Percentiles rank a stretch among this genome's conserved stretches.
These are phyloP conservation scores for Narcine bancroftii DNA, from an alignment of 2,113 vertebrate species.

Conservation along the genomic window DNA sequence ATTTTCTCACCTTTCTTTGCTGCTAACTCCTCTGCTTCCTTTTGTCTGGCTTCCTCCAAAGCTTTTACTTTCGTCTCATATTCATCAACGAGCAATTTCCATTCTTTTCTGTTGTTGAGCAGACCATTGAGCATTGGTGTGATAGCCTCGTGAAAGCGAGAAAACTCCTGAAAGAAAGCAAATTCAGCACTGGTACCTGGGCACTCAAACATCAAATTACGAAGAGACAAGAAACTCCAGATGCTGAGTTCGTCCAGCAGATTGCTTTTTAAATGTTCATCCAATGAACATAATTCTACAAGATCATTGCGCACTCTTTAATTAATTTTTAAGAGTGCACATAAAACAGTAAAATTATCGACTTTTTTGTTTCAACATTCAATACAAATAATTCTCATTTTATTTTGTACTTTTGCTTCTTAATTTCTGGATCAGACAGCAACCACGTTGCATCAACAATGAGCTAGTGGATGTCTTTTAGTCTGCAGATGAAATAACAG, in stretches of 20 bases:
- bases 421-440: too few relatives aligned
- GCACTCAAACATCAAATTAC: neutral
- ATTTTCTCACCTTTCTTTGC: constrained; percentile 60
- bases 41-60: constrained; percentile 68
- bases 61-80: constrained; percentile 75
- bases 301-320: neutral
- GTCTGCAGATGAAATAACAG: too few relatives aligned
- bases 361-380: neutral
- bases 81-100: constrained; percentile 79
- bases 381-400: neutral
- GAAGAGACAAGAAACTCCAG: too few relatives aligned
- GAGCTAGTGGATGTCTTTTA: too few relatives aligned
- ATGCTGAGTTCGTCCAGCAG: too few relatives aligned
- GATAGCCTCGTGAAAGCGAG: constrained; percentile 84
- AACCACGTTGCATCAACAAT: too few relatives aligned
- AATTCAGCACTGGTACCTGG: too few relatives aligned
- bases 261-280: too few relatives aligned
- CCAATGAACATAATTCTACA: too few relatives aligned
- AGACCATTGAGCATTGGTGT: constrained; percentile 85
- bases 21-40: constrained; percentile 52
- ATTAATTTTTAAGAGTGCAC: neutral
- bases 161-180: constrained; percentile 72
- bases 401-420: too few relatives aligned
- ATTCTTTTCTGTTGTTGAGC: constrained; percentile 84
- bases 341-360: neutral